A percentile compares a stretch with the other conserved stretches of the same genome.
These are phyloP conservation scores for Mycteria americana DNA, from an alignment of 2,797 vertebrate genomes.

Conservation along the genomic window DNA sequence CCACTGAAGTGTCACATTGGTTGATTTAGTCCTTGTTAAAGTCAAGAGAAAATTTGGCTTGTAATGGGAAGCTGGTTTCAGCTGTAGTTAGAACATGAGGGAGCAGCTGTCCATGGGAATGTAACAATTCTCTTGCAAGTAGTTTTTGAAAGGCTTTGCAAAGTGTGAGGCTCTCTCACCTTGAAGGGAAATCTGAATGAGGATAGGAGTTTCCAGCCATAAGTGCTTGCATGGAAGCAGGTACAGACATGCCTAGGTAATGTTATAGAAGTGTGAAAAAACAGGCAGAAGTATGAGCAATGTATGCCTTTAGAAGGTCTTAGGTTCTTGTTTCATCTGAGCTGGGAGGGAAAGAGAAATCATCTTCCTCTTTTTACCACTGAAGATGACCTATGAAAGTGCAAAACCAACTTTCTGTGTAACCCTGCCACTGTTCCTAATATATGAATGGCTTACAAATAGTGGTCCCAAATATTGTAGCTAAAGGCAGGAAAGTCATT, in stretches of 20 bases:
- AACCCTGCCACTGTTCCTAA: not conserved
- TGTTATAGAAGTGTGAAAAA: not conserved
- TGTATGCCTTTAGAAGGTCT: not conserved
- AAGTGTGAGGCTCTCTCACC: not conserved
- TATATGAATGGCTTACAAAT: not conserved
- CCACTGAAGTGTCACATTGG: not conserved
- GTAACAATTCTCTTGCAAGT: not conserved
- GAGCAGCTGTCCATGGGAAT: not conserved
- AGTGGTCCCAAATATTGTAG: not conserved
- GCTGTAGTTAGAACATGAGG: not conserved
- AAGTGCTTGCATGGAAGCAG: not conserved
- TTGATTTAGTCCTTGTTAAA: slow-evolving; percentile 7
- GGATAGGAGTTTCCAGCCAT: not conserved
- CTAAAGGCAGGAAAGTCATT: not conserved
- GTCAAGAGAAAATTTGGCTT: not conserved
- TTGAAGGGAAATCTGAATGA: not conserved
- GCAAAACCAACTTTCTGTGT: not conserved
- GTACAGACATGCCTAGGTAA: not conserved
- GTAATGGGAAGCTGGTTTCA: not conserved
- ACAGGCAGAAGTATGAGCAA: not conserved
- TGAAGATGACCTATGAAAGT: not conserved
- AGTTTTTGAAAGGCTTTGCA: not conserved
- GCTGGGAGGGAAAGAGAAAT: not conserved
- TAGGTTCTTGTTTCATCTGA: not conserved
- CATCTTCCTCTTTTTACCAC: not conserved